Percentiles rank a stretch among this genome's conserved stretches.
phyloP scores from a whole-genome alignment of 2,888 invertebrate species.

The Cenopis cana region DNA sequence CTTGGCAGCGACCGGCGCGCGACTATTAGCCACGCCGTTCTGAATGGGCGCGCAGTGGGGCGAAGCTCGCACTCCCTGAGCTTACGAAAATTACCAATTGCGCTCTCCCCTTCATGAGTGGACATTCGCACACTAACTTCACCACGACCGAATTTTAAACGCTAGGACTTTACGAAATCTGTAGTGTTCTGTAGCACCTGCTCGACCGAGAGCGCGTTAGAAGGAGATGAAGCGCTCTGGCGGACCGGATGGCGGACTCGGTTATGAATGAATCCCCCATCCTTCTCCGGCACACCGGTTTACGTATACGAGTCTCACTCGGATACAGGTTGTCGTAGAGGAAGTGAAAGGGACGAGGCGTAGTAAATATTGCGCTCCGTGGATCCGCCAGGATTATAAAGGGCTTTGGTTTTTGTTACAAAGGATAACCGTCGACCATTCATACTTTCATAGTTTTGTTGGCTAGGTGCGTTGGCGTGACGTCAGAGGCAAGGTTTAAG shows the following conservation, averaged over 20 bases:
- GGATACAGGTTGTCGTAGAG: constrained; percentile 80
- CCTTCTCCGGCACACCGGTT: constrained; percentile 65
- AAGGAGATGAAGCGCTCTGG: constrained; percentile 82
- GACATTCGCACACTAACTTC: constrained; percentile 55
- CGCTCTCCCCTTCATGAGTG: constrained; percentile 69
- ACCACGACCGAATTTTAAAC: constrained; percentile 23
- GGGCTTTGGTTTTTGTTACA: constrained; percentile 73
- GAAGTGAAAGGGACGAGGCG: constrained; percentile 85
- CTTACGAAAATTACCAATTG: constrained; percentile 82
- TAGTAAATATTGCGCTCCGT: constrained; percentile 83
- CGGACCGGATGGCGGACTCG: constrained; percentile 83
- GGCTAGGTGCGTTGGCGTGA: constrained; percentile 44
- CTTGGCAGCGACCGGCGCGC: constrained; percentile 80
- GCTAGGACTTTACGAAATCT: constrained; percentile 17
- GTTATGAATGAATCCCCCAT: constrained; percentile 83
- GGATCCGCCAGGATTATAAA: constrained; percentile 73
- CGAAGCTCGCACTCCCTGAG: constrained; percentile 82
- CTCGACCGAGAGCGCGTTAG: constrained; percentile 79
- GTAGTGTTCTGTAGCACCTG: constrained; percentile 65
- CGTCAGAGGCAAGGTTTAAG: constrained; percentile 12
- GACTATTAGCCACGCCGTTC: constrained; percentile 69
- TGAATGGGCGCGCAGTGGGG: constrained; percentile 81
- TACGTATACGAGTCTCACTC: constrained; percentile 68
- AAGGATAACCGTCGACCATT: constrained; percentile 73
- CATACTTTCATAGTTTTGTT: constrained; percentile 76